Evolutionary conservation across 2,888 invertebrate genomes (phyloP), one percentile per base, ranked within the genome.

Genomic region (Miltochrista miniata): DNA sequence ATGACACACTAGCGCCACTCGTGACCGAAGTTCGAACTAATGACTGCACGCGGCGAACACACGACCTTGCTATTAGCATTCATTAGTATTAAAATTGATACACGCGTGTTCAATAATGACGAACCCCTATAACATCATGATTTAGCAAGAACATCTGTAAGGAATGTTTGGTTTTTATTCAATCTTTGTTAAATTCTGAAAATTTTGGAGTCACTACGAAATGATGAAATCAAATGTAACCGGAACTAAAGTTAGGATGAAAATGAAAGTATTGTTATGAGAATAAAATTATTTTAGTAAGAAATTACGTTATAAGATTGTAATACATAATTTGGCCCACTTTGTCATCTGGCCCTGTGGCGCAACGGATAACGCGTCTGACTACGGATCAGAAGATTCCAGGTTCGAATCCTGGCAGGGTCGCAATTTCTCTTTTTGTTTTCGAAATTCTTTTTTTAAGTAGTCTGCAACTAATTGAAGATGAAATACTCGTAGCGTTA

Each of bases 311-410:
- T 14, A n/a, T 11, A 9, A 45, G 18, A 47, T 52, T 0, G 0
- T 31, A 13, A 33, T 40, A n/a, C 3, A 24, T 51, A 61, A 59
- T 59, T 71, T 71, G 31, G 38, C 7, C 0, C 0, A 0, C 0
- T 0, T 1, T 0, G 0, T 0, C 40, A 54, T 47, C 66, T 18
- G 92, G 92, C 92, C 92, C 87, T 93, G 93, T 93, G 93, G 92
- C 92, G 92, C 93, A 93, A 93, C 82, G 93, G 91, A 93, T 93
- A 93, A 93, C 93, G 93, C 93, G 93, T 93, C 93, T 93, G 93
- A 93, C 93, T 93, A 93, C 93, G 93, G 93, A 93, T 92, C 93
- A 93, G 93, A 93, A 93, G 93, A 93, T 93, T 93, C 93, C 93
- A 93, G 93, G 92, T 93, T 93, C 93, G 93, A 93, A 93, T 93